Base-by-base conservation (phyloP, 2,113 vertebrate genomes). In the Gambusia holbrooki region DNA sequence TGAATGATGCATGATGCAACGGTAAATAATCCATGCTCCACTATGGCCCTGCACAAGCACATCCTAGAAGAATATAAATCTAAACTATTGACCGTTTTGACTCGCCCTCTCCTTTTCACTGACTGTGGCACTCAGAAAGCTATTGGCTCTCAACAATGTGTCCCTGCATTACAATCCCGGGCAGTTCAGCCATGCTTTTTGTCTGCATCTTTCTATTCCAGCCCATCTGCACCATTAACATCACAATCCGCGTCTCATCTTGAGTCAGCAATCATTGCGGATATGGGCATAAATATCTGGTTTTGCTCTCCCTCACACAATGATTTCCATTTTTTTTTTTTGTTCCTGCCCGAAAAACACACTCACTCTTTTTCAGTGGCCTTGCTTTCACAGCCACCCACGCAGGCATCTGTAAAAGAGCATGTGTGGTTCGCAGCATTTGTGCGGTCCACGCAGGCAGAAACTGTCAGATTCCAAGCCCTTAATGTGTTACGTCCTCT, bases 401-500 rank as follows among this genome's bases (percentile, higher is more conserved):
- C 91, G 62, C 89, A 90, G 79, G 68, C 91, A 85, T 89, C 82
- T 88, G 87, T 69, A 89, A 91, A 91, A 92, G 80, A 83, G 75
- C 76, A 73, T 78, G 79, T 84, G 81, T 83, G 85, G 66, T 87
- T 88, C 76, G 83, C 84, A 66, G 76, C 79, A 72, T 74, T 83
- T 76, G 78, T 71, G 77, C 10, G 19, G 81, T 84, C 72, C 62
- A 86, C 66, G 62, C 79, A 70, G 40, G 65, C 71, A 82, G 33
- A 88, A 67, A 63, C 71, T 74, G 72, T 51, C 76, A 80, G 66
- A 77, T 69, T 84, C 73, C 42, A 37, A 78, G 63, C 70, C 42
- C 10, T 79, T 71, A 76, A 69, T 62, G 71, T 79, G 75, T 73
- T 74, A 74, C 42, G 75, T 70, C 48, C 65, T 83, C 61, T 68